Evolutionary conservation across 2,797 vertebrate species (phyloP).

Genomic region (Catamblyrhynchus diadema): DNA sequence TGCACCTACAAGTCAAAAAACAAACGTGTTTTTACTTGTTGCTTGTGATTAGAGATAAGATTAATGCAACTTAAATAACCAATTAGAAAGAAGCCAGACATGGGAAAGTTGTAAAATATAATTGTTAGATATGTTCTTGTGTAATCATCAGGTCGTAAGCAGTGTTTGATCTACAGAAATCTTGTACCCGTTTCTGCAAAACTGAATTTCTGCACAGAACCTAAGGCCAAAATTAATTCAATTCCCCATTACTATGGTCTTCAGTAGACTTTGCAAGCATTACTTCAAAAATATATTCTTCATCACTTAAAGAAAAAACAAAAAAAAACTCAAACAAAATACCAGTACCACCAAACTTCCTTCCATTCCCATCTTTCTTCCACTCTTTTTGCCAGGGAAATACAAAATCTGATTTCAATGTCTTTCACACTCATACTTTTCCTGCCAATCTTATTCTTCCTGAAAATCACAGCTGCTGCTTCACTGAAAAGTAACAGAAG

Average conservation of each 20-base stretch:
- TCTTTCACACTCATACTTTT: neutral
- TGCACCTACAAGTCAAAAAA: slow-evolving; percentile 81
- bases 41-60: neutral
- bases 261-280: neutral
- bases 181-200: neutral
- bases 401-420: neutral
- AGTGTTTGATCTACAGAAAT: neutral
- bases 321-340: neutral
- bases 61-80: neutral
- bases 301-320: neutral
- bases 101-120: neutral
- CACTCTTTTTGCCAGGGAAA: neutral
- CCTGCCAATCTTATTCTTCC: neutral
- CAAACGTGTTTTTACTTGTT: slow-evolving; percentile 28
- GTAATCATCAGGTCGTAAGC: neutral
- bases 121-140: neutral
- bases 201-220: neutral
- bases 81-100: neutral
- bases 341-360: neutral
- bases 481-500: neutral
- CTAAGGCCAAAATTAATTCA: neutral
- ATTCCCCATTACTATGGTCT: neutral
- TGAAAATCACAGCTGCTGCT: neutral
- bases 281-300: neutral
- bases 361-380: neutral